Evolutionary conservation across 2,797 vertebrate genomes (phyloP).

Genomic region (Pitangus sulphuratus): DNA sequence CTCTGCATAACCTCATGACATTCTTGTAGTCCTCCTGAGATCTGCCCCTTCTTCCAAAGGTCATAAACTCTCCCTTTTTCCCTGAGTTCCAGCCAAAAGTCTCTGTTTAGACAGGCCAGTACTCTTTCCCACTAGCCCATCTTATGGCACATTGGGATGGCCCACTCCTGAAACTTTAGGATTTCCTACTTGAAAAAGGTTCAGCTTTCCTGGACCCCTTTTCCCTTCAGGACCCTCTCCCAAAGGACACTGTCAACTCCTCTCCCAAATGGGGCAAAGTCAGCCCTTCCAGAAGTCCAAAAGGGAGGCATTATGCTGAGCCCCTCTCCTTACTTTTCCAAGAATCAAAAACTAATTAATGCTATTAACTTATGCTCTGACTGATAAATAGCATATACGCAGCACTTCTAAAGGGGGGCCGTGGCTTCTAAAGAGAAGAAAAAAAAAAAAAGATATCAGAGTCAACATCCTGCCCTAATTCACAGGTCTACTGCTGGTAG

Average conservation of each 20-base stretch:
- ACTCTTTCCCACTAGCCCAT: not conserved
- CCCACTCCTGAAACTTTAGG: not conserved
- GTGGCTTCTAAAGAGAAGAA: not conserved
- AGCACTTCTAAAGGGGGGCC: not conserved
- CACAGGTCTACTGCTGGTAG: not conserved
- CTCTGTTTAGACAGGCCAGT: not conserved
- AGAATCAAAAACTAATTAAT: not conserved
- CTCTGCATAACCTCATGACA: not conserved
- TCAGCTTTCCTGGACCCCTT: not conserved
- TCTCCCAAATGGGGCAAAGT: not conserved
- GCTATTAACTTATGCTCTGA: slow-evolving; percentile 10
- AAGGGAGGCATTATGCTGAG: not conserved
- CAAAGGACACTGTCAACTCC: not conserved
- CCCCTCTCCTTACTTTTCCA: not conserved
- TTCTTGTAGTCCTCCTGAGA: not conserved
- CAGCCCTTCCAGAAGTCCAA: not conserved
- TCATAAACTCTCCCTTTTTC: not conserved
- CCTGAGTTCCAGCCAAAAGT: not conserved
- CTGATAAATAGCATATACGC: not conserved
- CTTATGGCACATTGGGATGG: too few relatives aligned
- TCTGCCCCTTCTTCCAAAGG: not conserved
- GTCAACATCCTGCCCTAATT: slow-evolving; percentile 44
- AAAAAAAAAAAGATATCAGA: not conserved
- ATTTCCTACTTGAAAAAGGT: not conserved
- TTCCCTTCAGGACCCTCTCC: not conserved